Percentiles rank a stretch among this genome's conserved stretches.
Conservation (phyloP, 2,113 vertebrate genomes). For the Apodemus sylvaticus region DNA sequence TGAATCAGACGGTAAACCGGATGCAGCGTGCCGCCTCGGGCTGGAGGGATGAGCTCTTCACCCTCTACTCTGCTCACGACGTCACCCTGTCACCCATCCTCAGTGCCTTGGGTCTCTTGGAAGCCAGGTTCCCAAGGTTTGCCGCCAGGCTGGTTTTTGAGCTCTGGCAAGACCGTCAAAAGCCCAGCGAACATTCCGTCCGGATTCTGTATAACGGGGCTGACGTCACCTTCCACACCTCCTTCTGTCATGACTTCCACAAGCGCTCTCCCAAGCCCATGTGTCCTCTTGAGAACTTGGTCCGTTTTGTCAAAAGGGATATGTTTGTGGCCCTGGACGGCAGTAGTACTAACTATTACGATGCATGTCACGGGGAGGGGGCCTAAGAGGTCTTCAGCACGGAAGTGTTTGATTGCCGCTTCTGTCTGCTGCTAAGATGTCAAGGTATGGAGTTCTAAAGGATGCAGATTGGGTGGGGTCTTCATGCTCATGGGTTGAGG, state of each 20-base stretch:
- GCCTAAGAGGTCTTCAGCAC: constrained; percentile 69
- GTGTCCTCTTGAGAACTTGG: constrained; percentile 94
- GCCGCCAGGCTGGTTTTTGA: constrained; percentile 97
- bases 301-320: constrained; percentile 92
- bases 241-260: constrained; percentile 91
- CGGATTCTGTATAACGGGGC: constrained; percentile 95
- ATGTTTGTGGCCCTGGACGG: constrained; percentile 93
- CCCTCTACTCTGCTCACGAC: constrained; percentile 95
- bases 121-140: constrained; percentile 94
- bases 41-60: constrained; percentile 86
- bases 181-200: constrained; percentile 87
- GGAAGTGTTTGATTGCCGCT: not conserved
- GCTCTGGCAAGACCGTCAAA: constrained; percentile 92
- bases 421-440: constrained; percentile 49
- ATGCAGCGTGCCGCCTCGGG: constrained; percentile 88
- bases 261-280: constrained; percentile 87
- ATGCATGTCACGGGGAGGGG: constrained; percentile 90
- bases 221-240: constrained; percentile 95
- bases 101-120: constrained; percentile 93
- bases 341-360: constrained; percentile 89
- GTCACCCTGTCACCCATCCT: constrained; percentile 96
- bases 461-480: constrained; percentile 38
- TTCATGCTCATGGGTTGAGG: constrained; percentile 4
- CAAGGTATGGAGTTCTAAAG: constrained; percentile 57
- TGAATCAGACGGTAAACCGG: constrained; percentile 91